Evolutionary conservation across 1,140 invertebrate species (phyloP), one percentile per base, ranked within the genome.

Genomic region (Tyrophagus putrescentiae): DNA sequence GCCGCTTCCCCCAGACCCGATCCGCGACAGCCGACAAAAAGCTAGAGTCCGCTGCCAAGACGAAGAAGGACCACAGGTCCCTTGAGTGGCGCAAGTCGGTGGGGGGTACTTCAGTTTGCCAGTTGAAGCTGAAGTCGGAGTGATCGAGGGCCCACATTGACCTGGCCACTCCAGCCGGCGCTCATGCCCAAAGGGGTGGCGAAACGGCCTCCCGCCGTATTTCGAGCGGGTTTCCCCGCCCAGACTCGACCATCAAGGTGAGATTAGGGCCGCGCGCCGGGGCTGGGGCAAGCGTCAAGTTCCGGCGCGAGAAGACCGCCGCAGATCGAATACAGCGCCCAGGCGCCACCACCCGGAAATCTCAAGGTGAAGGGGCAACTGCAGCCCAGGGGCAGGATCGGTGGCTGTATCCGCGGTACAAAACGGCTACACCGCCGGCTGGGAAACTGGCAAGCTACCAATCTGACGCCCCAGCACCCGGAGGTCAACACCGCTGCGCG

Each of bases 381-480:
- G 13, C 57, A 50, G 34, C 31, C 57, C 1, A n/a, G 53, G 9
- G 50, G 23, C 18, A 58, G n/a, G 13, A 16, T 16, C 5, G 27
- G 29, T 56, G 13, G n/a, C n/a, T n/a, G n/a, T n/a, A n/a, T n/a
- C n/a, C n/a, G 28, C 53, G 27, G 53, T 45, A 44, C 54, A 50
- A 21, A 56, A 56, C 23, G 31, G 53, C 21, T 50, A 58, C 44
- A 58, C 53, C 7, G 36, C 21, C 44, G 31, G 27, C n/a, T 13
- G 31, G 18, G 34, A 58, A 31, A 23, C 25, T 34, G 27, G 11
- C 44, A 58, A 58, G 44, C 23, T 16, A 11, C 36, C 27, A 54
- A 31, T 7, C 7, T 7, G 7, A 6, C 23, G 6, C 7, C 9
- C 23, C 34, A 53, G 18, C 25, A 58, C 18, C 34, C 53, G 18